Conservation (phyloP, 2,113 vertebrate genomes). For the Anser brachyrhynchus region DNA sequence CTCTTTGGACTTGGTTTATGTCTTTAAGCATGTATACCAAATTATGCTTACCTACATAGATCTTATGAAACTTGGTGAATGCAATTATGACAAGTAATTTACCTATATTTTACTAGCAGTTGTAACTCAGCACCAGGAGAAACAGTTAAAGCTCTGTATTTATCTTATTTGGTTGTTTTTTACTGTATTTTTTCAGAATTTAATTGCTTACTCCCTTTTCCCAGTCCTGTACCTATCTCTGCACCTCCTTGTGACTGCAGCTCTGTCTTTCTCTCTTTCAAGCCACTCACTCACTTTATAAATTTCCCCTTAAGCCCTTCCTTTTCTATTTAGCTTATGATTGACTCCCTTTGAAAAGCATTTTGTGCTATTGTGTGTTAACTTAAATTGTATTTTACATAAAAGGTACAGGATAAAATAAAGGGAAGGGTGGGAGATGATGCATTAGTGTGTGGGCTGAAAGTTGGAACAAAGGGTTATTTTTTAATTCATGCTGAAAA, state of each 20-base stretch:
- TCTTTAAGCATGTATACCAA: neutral
- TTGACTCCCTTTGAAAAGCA: constrained; percentile 53
- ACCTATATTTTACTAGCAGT: neutral
- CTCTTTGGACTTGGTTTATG: neutral
- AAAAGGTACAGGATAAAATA: constrained; percentile 45
- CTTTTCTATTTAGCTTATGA: constrained; percentile 55
- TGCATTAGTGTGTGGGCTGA: constrained; percentile 39
- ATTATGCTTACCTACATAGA: neutral
- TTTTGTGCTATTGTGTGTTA: constrained; percentile 61
- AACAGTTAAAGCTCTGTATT: neutral
- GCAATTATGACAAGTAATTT: neutral
- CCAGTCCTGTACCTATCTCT: neutral
- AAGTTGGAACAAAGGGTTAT: constrained; percentile 55
- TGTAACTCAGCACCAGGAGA: neutral
- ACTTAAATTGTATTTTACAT: constrained; percentile 61
- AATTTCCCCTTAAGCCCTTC: constrained; percentile 55
- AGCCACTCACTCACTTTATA: constrained; percentile 6
- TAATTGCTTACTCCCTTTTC: constrained; percentile 6
- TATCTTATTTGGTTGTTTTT: neutral
- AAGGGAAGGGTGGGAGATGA: constrained; percentile 47
- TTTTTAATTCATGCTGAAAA: constrained; percentile 71
- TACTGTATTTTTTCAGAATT: neutral
- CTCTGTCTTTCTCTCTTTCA: neutral
- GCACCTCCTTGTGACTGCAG: constrained; percentile 9
- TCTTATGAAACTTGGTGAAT: neutral